Evolutionary conservation across 2,888 invertebrate genomes (phyloP), one percentile per base, ranked within the genome.

Genomic region (Protula sp.): DNA sequence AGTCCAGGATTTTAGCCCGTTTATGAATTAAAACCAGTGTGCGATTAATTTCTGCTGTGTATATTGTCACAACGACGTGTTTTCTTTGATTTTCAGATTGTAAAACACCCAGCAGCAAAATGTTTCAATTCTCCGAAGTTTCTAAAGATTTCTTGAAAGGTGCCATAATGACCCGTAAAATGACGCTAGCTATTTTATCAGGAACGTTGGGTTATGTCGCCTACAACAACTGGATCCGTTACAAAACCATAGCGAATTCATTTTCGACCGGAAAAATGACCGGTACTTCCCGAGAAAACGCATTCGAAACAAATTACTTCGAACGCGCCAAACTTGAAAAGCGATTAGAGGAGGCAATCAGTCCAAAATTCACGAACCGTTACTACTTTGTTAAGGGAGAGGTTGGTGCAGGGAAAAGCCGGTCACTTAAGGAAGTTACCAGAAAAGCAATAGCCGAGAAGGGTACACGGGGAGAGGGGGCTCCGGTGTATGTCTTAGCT

Each of bases 301-400:
- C 57, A 22, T 50, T 59, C 52, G 64, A 67, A 47, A 47, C 59
- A 19, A 30, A 27, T 4, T 68, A 60, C 45, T 58, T 58, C 53
- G 28, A 22, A 1, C 47, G 68, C 24, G 53, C 48, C 3, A 45
- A 38, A 3, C 27, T 61, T 5, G 61, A 67, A 52, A 31, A 31
- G 5, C 24, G 29, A 4, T 14, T 64, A 28, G n/a, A 27, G 2
- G 26, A 51, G n/a, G 9, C 61, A n/a, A 27, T 67, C 38, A 54
- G 30, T 3, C 47, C 58, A 5, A 50, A 28, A 9, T 59, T 66
- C 28, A 55, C 57, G 1, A 66, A 67, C 38, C 58, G 60, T 26
- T 68, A 68, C 48, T 68, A 66, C 56, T 22, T 67, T 1, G 52
- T 69, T 22, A 58, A 58, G 30, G 69, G 67, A 26, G 62, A 63